Conservation (phyloP, 2,113 vertebrate genomes). For the Axis porcinus region DNA sequence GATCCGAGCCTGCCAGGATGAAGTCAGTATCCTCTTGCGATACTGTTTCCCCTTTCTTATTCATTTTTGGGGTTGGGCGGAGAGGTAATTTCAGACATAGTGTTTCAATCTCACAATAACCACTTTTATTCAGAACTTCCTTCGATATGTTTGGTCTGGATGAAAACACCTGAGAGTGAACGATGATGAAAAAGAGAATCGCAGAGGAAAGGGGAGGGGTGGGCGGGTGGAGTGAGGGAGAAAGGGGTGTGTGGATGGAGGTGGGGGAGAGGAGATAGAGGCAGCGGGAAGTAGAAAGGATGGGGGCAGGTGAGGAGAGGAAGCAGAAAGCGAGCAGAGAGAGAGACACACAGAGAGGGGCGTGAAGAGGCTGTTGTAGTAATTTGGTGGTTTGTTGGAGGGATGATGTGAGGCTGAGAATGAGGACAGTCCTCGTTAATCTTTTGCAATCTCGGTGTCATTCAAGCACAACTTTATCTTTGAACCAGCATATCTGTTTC, state of each 20-base stretch:
- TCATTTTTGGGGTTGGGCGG: neutral
- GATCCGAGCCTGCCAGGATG: constrained; percentile 63
- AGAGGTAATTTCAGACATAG: constrained; percentile 56
- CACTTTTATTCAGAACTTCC: constrained; percentile 63
- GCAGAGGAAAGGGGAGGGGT: neutral
- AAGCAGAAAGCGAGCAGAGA: neutral
- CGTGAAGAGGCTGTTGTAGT: neutral
- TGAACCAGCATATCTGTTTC: constrained; percentile 37
- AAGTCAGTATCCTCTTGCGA: constrained; percentile 64
- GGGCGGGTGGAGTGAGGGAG: neutral
- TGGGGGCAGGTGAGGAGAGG: neutral
- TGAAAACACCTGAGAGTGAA: constrained; percentile 71
- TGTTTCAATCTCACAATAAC: constrained; percentile 72
- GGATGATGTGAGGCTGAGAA: constrained; percentile 53
- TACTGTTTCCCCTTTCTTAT: constrained; percentile 33
- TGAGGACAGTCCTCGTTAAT: constrained; percentile 47
- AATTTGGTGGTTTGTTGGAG: constrained; percentile 55
- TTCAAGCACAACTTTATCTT: constrained; percentile 61
- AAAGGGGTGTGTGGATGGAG: neutral
- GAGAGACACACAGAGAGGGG: neutral
- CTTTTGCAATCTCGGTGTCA: constrained; percentile 51
- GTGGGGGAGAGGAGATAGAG: neutral
- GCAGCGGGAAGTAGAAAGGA: neutral
- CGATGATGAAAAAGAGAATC: neutral
- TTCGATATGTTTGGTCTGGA: constrained; percentile 64